Percentiles rank a stretch among this genome's conserved stretches.
phyloP scores from a whole-genome alignment of 2,797 vertebrate species.

The Phataginus tetradactyla region DNA sequence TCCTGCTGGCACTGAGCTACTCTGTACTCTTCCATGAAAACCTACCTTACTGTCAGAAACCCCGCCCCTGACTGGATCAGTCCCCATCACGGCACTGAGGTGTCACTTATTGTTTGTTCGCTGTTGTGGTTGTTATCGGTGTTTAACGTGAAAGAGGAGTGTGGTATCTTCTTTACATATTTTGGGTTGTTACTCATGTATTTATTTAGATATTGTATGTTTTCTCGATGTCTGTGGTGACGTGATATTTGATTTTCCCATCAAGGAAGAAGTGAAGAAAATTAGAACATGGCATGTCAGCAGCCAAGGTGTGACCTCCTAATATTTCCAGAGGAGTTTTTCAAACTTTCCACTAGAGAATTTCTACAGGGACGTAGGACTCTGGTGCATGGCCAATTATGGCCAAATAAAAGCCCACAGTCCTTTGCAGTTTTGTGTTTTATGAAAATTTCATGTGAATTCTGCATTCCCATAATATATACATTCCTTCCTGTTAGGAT shows the following conservation, averaged over 20 bases:
- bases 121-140: not conserved
- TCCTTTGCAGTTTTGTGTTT: not conserved
- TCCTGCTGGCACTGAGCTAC: not conserved
- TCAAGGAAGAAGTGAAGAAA: not conserved
- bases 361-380: not conserved
- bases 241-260: not conserved
- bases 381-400: not conserved
- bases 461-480: not conserved
- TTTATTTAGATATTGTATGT: not conserved
- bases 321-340: not conserved
- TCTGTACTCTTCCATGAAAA: not conserved
- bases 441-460: not conserved
- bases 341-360: not conserved
- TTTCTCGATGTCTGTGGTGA: not conserved
- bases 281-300: not conserved
- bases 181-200: not conserved
- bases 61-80: accelerated
- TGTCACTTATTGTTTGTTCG: not conserved
- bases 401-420: not conserved
- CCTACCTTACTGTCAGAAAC: not conserved
- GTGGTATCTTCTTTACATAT: not conserved
- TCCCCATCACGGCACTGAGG: not conserved
- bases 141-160: not conserved
- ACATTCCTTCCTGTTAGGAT: not conserved
- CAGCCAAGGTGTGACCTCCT: not conserved